Conservation (phyloP, 2,888 invertebrate species). For the Trichopria drosophilae region DNA sequence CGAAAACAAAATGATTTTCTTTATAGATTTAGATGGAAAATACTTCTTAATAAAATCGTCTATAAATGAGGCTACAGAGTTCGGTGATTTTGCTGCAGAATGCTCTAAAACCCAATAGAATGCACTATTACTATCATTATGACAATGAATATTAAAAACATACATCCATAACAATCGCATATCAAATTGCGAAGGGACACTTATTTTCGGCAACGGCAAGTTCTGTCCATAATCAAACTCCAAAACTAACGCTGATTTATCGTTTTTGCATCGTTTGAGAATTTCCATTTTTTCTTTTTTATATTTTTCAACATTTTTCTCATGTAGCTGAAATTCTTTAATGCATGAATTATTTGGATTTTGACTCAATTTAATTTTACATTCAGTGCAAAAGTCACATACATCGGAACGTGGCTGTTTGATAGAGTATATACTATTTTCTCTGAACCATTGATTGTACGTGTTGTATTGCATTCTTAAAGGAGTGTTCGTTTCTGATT, state of each 20-base stretch:
- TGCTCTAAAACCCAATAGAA: neutral
- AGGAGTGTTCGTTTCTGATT: neutral
- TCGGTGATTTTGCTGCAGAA: neutral
- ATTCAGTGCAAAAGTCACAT: slow-evolving; percentile 11
- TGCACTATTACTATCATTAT: too few relatives aligned
- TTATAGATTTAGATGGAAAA: neutral
- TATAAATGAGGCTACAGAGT: neutral
- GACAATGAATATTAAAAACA: neutral
- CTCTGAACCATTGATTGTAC: slow-evolving; percentile 4
- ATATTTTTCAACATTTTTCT: slow-evolving; percentile 2
- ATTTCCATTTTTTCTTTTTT: neutral
- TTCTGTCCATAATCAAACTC: slow-evolving; percentile 4
- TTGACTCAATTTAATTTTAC: neutral
- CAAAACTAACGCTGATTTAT: neutral
- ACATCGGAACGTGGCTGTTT: slow-evolving; percentile 2
- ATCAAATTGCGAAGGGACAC: slow-evolving; percentile 1
- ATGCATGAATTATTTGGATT: slow-evolving; percentile 7
- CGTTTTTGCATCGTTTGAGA: neutral
- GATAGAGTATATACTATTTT: slow-evolving; percentile 6
- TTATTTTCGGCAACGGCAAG: neutral
- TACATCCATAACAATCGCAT: slow-evolving; percentile 4
- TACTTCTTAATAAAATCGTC: neutral
- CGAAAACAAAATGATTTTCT: slow-evolving; percentile 11
- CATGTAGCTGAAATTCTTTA: neutral
- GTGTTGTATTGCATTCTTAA: slow-evolving; percentile 11